phyloP scores from a whole-genome alignment of 1,140 invertebrate genomes.

The Akabosia matsudoensis region DNA sequence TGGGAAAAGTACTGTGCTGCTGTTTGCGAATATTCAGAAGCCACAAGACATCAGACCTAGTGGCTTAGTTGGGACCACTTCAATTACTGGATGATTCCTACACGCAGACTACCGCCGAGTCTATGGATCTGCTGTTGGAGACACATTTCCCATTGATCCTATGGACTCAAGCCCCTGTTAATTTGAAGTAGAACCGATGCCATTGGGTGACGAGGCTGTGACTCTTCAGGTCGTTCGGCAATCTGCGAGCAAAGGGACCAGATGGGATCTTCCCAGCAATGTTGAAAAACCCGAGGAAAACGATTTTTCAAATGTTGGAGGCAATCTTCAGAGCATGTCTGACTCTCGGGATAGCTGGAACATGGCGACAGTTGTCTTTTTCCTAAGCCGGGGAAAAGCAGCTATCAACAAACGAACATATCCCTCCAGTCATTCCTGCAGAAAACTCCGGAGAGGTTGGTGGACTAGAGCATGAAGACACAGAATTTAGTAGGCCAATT shows the following conservation, averaged over 20 bases:
- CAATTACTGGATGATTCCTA: neutral
- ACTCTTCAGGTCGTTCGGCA: neutral
- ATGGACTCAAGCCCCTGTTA: too few species aligned
- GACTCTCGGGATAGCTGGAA: conserved; percentile 7
- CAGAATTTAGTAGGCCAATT: too few species aligned
- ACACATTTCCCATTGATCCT: too few species aligned
- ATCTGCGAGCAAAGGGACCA: conserved; percentile 26
- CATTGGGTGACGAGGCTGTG: neutral
- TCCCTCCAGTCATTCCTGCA: conserved; percentile 40
- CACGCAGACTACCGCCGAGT: neutral
- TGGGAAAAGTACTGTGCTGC: neutral
- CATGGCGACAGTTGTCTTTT: too few species aligned
- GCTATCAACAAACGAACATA: too few species aligned
- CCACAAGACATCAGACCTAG: neutral
- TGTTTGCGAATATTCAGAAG: neutral
- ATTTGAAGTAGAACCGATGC: neutral
- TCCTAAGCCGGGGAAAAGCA: too few species aligned
- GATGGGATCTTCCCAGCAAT: too few species aligned
- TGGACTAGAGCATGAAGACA: conserved; percentile 28
- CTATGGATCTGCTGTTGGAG: neutral
- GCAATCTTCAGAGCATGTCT: too few species aligned
- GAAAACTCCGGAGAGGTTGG: too few species aligned
- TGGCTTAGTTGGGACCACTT: neutral
- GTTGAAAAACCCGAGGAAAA: neutral
- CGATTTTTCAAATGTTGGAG: neutral